Conservation (phyloP, 2,113 vertebrate species). For the Haemorhous mexicanus region DNA sequence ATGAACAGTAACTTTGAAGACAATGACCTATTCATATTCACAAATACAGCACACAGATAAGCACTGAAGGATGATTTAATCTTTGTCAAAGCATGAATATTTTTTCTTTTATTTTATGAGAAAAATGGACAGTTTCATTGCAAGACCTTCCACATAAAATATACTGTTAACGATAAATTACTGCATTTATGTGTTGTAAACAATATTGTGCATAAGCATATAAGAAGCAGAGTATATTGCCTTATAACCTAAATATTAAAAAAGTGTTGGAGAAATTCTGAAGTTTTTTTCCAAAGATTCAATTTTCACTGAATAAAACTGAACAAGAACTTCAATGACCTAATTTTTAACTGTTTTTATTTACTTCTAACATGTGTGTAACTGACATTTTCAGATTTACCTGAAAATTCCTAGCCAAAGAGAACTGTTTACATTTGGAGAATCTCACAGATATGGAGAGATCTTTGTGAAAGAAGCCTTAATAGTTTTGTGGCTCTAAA, state of each 20-base stretch:
- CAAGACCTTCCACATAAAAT: conserved; percentile 58
- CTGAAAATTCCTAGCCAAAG: conserved; percentile 58
- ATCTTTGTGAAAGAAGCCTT: conserved; percentile 54
- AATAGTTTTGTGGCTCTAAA: conserved; percentile 55
- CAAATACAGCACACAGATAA: not conserved
- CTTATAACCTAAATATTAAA: conserved; percentile 36
- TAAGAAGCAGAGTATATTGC: conserved; percentile 60
- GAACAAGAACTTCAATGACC: conserved; percentile 5
- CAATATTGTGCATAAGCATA: conserved; percentile 46
- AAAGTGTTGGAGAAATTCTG: not conserved
- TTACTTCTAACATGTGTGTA: conserved; percentile 39
- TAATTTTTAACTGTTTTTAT: not conserved
- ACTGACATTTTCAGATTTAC: conserved; percentile 49
- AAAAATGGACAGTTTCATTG: conserved; percentile 8
- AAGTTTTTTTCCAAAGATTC: not conserved
- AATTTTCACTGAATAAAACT: not conserved
- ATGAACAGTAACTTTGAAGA: not conserved
- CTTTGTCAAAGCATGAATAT: not conserved
- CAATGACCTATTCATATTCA: not conserved
- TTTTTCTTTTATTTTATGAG: not conserved
- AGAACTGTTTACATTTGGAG: conserved; percentile 58
- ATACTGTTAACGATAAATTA: conserved; percentile 46
- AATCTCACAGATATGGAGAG: conserved; percentile 49
- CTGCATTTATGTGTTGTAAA: conserved; percentile 35
- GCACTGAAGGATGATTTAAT: not conserved